phyloP scores from a whole-genome alignment of 2,113 vertebrate genomes.

The Castor canadensis region DNA sequence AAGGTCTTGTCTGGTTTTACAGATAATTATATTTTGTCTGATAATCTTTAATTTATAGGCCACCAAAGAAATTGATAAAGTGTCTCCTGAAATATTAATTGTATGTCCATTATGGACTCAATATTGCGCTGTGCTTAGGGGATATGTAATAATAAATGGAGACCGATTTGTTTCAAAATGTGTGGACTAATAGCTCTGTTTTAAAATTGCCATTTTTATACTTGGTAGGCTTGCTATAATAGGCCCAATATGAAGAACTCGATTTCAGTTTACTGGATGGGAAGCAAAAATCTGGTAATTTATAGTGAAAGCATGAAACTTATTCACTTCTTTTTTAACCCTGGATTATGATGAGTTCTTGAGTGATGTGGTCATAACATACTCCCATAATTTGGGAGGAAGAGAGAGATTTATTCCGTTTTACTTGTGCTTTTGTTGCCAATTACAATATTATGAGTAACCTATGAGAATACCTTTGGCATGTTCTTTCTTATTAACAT shows the following conservation, averaged over 20 bases:
- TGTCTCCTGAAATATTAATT: not conserved
- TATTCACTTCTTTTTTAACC: not conserved
- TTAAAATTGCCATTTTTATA: not conserved
- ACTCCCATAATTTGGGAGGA: not conserved
- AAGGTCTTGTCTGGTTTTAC: not conserved
- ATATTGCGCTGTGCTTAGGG: not conserved
- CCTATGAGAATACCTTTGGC: not conserved
- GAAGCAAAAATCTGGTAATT: conserved; percentile 4
- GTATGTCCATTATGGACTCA: not conserved
- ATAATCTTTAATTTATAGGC: not conserved
- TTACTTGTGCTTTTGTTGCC: not conserved
- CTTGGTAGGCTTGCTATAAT: not conserved
- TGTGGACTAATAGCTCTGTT: not conserved
- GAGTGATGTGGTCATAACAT: not conserved
- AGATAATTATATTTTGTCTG: not conserved
- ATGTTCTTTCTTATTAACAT: not conserved
- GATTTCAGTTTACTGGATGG: not conserved
- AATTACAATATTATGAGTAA: not conserved
- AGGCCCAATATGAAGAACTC: not conserved
- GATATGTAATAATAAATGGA: not conserved
- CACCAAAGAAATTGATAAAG: not conserved
- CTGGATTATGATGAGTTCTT: not conserved
- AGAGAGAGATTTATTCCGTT: not conserved
- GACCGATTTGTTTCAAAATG: not conserved
- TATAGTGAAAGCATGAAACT: not conserved